These are phyloP conservation scores for Scaptodrosophila latifasciaeformis DNA, from an alignment of 2,888 invertebrate genomes.

Conservation along the genomic window DNA sequence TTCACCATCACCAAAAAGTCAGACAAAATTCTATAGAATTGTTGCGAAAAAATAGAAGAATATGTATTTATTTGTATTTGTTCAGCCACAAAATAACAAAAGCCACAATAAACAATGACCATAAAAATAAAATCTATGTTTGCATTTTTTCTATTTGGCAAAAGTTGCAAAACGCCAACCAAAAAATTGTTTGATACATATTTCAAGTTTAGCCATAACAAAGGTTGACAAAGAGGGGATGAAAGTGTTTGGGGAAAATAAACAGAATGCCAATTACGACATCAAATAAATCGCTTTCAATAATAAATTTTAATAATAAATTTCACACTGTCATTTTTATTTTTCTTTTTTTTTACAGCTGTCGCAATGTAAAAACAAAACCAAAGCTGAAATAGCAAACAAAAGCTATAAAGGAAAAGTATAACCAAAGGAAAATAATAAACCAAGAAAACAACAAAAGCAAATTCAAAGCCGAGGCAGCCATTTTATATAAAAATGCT, in stretches of 20 bases:
- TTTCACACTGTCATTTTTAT: neutral
- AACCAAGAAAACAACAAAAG: slow-evolving; percentile 1
- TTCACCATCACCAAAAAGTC: neutral
- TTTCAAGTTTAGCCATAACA: neutral
- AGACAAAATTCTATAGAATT: too few species aligned
- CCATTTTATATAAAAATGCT: slow-evolving; percentile 63
- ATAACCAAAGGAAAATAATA: slow-evolving; percentile 13
- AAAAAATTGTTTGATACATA: neutral
- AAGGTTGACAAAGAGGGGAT: neutral
- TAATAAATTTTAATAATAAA: slow-evolving; percentile 8
- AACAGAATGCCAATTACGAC: slow-evolving; percentile 18
- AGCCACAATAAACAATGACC: slow-evolving; percentile 6
- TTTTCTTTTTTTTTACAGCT: slow-evolving; percentile 8
- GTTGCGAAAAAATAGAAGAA: too few species aligned
- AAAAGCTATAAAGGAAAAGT: slow-evolving; percentile 7
- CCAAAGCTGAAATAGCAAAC: slow-evolving; percentile 15
- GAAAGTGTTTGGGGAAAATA: neutral
- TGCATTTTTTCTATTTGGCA: slow-evolving; percentile 18
- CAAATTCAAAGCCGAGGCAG: too few species aligned
- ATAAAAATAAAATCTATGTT: slow-evolving; percentile 23
- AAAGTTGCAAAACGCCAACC: neutral
- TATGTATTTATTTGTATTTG: too few species aligned
- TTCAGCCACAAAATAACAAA: neutral
- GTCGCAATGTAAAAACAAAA: slow-evolving; percentile 10
- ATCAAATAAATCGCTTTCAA: slow-evolving; percentile 13